Evolutionary conservation across 1,140 invertebrate species (phyloP).

Genomic region (Scaptomyza hsui): DNA sequence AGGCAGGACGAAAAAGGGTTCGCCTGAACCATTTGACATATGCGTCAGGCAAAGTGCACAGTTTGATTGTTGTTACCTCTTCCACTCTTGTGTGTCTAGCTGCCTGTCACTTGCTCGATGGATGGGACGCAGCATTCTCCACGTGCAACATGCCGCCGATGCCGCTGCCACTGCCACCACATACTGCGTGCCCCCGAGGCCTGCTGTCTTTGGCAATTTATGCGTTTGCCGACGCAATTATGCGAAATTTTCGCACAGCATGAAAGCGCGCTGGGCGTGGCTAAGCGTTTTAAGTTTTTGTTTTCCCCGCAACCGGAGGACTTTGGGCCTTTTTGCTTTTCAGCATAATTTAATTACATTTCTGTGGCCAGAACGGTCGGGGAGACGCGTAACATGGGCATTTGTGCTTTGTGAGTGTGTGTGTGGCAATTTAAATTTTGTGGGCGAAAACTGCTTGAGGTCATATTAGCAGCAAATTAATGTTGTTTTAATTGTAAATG

Average conservation of each 20-base stretch:
- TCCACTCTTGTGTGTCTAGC: not conserved
- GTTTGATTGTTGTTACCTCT: slow-evolving; percentile 54
- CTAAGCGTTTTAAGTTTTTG: slow-evolving; percentile 72
- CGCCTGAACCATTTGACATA: slow-evolving; percentile 55
- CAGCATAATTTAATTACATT: slow-evolving; percentile 81
- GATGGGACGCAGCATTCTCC: slow-evolving; percentile 26
- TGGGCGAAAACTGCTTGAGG: slow-evolving; percentile 69
- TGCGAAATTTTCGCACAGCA: slow-evolving; percentile 79
- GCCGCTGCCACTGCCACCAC: slow-evolving; percentile 10
- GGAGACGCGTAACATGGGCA: slow-evolving; percentile 16
- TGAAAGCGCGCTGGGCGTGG: slow-evolving; percentile 55
- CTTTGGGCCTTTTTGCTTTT: slow-evolving; percentile 38
- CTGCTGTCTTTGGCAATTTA: slow-evolving; percentile 79
- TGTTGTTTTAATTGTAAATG: slow-evolving; percentile 82
- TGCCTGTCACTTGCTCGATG: slow-evolving; percentile 33
- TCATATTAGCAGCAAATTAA: slow-evolving; percentile 78
- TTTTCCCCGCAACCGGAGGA: not conserved
- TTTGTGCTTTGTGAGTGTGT: slow-evolving; percentile 42
- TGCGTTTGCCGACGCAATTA: slow-evolving; percentile 77
- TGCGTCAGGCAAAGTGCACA: slow-evolving; percentile 69
- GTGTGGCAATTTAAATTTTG: slow-evolving; percentile 66
- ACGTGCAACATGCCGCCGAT: slow-evolving; percentile 35
- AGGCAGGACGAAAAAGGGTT: slow-evolving; percentile 2
- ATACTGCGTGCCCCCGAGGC: slow-evolving; percentile 42
- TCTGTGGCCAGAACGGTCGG: slow-evolving; percentile 56